Percentiles rank a stretch among this genome's conserved stretches.
Conservation (phyloP, 2,888 invertebrate species). For the Adineta ricciae region DNA sequence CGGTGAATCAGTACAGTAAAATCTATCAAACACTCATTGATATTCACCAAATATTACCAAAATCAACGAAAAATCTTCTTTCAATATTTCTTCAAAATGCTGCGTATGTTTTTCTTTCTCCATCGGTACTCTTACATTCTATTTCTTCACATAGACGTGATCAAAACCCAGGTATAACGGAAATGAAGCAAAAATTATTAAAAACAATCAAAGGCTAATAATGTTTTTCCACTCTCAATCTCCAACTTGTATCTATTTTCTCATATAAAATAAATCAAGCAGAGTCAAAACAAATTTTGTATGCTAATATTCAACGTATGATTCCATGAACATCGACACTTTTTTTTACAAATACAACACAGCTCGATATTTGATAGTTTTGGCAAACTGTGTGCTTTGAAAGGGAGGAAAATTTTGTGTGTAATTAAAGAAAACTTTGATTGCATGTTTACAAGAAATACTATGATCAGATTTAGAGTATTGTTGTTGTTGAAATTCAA, state of each 20-base stretch:
- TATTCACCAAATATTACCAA: neutral
- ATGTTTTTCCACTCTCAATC: neutral
- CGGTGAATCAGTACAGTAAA: neutral
- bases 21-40: neutral
- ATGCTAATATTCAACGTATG: no score
- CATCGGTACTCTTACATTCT: neutral
- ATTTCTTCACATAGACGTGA: neutral
- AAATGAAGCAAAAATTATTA: neutral
- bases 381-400: no score
- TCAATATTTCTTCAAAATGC: neutral
- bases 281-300: neutral
- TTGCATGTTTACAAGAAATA: no score
- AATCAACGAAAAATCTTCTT: slow-evolving; percentile 3
- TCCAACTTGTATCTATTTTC: neutral
- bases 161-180: neutral
- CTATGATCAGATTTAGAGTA: no score
- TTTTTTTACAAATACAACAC: no score
- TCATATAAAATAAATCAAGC: neutral
- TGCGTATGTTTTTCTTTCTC: neutral
- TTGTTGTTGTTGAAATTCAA: no score
- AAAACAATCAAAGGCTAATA: neutral
- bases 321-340: no score
- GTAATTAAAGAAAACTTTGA: no score
- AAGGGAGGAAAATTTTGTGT: no score
- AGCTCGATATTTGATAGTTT: no score